Percentiles rank a stretch among this genome's conserved stretches.
Conservation (phyloP, 2,888 invertebrate species). For the Netelia virgata region DNA sequence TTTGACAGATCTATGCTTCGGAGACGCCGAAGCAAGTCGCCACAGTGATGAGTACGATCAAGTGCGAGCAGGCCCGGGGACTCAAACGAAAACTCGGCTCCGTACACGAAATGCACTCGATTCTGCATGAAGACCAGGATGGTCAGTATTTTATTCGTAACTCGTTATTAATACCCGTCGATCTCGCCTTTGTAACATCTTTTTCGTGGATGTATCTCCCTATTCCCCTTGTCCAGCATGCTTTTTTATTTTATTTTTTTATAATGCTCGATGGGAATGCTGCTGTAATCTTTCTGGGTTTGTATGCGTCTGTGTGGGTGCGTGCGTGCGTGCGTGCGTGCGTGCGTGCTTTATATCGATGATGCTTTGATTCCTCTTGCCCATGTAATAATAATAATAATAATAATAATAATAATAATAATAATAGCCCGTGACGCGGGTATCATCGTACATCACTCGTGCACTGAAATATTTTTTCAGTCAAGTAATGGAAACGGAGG, state of each 20-base stretch:
- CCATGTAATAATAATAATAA: too few relatives aligned
- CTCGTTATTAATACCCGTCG: constrained; percentile 70
- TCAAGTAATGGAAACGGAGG: constrained; percentile 8
- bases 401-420: too few relatives aligned
- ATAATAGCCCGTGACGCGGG: not conserved
- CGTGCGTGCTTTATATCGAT: too few relatives aligned
- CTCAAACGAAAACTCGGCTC: constrained; percentile 85
- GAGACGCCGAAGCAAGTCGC: constrained; percentile 84
- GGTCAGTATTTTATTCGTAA: constrained; percentile 83
- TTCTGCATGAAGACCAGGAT: constrained; percentile 85
- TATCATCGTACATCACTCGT: constrained; percentile 11
- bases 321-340: too few relatives aligned
- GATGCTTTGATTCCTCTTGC: too few relatives aligned
- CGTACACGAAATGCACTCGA: constrained; percentile 85
- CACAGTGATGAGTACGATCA: constrained; percentile 84
- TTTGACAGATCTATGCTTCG: constrained; percentile 85
- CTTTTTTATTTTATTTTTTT: too few relatives aligned
- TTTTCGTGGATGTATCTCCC: not conserved
- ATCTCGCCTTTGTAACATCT: too few relatives aligned
- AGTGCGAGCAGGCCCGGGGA: constrained; percentile 83
- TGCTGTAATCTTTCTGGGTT: too few relatives aligned
- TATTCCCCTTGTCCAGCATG: not conserved
- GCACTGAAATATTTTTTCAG: constrained; percentile 49
- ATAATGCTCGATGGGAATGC: too few relatives aligned
- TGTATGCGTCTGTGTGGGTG: too few relatives aligned